Evolutionary conservation across 2,888 invertebrate genomes (phyloP), one percentile per base, ranked within the genome.

Genomic region (Nipponacmea schrenckii): DNA sequence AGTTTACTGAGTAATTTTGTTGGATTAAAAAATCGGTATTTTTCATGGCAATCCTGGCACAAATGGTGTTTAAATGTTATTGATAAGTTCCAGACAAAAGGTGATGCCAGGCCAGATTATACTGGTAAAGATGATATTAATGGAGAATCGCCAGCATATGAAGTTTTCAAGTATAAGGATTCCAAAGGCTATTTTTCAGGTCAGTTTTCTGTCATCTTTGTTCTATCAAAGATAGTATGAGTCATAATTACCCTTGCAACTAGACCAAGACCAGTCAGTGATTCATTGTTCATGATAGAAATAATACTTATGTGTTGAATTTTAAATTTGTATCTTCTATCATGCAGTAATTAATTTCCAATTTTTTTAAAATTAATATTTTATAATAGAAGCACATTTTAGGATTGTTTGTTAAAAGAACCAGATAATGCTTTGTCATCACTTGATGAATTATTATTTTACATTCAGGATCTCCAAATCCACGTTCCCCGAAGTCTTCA

Each of bases 101-200:
- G 48, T 31, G n/a, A 12, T 27, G 45, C 56, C 17, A 63, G 44
- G 12, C 70, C 73, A 1, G 44, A 65, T 17, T 76, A 65, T 63
- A 70, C 71, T n/a, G 81, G 77, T 62, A 74, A 77, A 31, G 80
- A 81, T 67, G 81, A 81, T 31, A 76, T 77, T 0, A 74, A 78
- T 45, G 89, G 89, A 15, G 89, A 90, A 76, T 89, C 89, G 12
- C 89, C 89, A 3, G 90, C 90, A 1, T 80, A 88, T 39, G 90
- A 90, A 81, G 89, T 90, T 1, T 78, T 89, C 62, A 83, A 84
- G 50, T 88, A 83, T 68, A 84, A 86, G 67, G 84, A 87, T 64
- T 85, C 84, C n/a, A 74, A 86, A 50, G 90, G 89, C 15, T 85
- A 86, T 75, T 90, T 90, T 85, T 87, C 86, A 63, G 83, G 88